These are phyloP conservation scores for Myopa tessellatipennis DNA, from an alignment of 2,888 invertebrate species.

Conservation along the genomic window DNA sequence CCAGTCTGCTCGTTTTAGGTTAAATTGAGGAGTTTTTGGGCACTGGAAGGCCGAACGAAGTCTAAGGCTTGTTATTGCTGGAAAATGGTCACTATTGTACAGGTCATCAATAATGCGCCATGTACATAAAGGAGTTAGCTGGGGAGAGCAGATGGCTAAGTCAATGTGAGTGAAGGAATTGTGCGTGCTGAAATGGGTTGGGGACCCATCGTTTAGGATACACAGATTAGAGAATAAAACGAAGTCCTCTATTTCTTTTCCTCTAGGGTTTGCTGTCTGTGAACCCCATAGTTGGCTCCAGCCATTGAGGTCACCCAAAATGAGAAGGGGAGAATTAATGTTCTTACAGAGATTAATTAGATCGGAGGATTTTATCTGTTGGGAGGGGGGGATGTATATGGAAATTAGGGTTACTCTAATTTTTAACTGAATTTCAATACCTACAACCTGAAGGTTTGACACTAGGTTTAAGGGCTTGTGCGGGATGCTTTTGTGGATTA, in stretches of 20 bases:
- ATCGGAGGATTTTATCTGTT: neutral
- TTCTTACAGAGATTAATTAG: conserved; percentile 10
- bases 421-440: conserved; percentile 35
- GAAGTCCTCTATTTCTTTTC: conserved; percentile 17
- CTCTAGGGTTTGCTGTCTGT: conserved; percentile 11
- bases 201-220: conserved; percentile 34
- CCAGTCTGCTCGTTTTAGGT: neutral
- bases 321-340: neutral
- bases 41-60: neutral
- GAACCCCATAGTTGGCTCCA: conserved; percentile 33
- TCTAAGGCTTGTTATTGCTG: conserved; percentile 23
- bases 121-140: neutral
- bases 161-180: conserved; percentile 45
- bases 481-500: neutral
- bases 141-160: conserved; percentile 38
- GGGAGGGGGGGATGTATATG: conserved; percentile 39
- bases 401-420: conserved; percentile 39
- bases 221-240: conserved; percentile 21
- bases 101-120: conserved; percentile 19
- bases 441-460: conserved; percentile 35
- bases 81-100: conserved; percentile 38
- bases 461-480: neutral
- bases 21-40: neutral
- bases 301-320: conserved; percentile 39
- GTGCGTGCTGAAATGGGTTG: conserved; percentile 45